Conservation (phyloP, 2,113 vertebrate genomes). For the Phrynosoma blainvillii region DNA sequence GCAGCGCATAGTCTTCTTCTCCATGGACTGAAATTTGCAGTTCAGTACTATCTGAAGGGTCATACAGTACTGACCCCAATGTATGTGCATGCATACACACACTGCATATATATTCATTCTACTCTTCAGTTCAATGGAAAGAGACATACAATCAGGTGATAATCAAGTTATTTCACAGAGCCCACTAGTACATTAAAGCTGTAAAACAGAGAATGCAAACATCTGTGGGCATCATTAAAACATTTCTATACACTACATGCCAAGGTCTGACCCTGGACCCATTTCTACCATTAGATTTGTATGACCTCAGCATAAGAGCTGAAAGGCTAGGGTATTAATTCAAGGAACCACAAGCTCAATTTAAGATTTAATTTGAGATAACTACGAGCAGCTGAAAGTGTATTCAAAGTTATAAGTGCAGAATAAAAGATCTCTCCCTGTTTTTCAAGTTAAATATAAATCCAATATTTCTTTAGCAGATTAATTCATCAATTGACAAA, state of each 20-base stretch:
- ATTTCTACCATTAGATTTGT: constrained; percentile 80
- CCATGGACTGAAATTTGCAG: background rate
- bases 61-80: background rate
- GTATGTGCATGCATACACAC: background rate
- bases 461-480: constrained; percentile 76
- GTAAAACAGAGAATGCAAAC: constrained; percentile 71
- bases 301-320: constrained; percentile 82
- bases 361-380: constrained; percentile 90
- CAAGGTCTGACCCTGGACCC: constrained; percentile 78
- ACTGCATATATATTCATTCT: constrained; percentile 16
- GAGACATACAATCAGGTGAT: constrained; percentile 50
- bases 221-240: constrained; percentile 78
- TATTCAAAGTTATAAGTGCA: constrained; percentile 81
- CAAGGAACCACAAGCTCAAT: constrained; percentile 83
- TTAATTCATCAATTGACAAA: constrained; percentile 79
- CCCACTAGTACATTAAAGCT: constrained; percentile 55
- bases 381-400: constrained; percentile 81
- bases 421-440: constrained; percentile 77
- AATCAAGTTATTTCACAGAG: constrained; percentile 63
- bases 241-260: constrained; percentile 74
- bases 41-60: too few species aligned
- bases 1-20: too few species aligned
- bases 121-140: constrained; percentile 49
- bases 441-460: constrained; percentile 80
- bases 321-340: constrained; percentile 83